Evolutionary conservation across 2,888 invertebrate genomes (phyloP).

Genomic region (Thereva unica): DNA sequence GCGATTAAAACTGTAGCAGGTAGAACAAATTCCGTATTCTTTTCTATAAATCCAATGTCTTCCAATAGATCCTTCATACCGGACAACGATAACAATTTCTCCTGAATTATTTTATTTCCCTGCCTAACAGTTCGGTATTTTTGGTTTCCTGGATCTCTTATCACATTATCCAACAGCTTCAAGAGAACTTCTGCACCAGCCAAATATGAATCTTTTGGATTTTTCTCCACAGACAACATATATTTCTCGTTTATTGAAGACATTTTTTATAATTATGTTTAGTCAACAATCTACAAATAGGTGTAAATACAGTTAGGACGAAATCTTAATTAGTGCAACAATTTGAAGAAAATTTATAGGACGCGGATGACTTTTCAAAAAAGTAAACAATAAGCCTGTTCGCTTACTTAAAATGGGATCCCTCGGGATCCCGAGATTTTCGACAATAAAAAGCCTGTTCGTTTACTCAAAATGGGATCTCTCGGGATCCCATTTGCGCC

Average conservation of each 20-base stretch:
- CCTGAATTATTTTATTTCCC: conserved; percentile 55
- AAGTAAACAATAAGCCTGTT: too few relatives aligned
- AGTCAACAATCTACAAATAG: too few relatives aligned
- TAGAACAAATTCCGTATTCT: conserved; percentile 48
- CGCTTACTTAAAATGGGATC: too few relatives aligned
- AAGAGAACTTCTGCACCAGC: conserved; percentile 55
- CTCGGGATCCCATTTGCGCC: too few relatives aligned
- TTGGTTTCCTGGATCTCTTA: conserved; percentile 53
- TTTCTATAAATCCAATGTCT: conserved; percentile 53
- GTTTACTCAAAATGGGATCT: too few relatives aligned
- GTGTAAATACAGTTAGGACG: too few relatives aligned
- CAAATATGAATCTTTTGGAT: conserved; percentile 51
- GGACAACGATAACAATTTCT: conserved; percentile 50
- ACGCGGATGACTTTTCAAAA: too few relatives aligned
- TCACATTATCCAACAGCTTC: conserved; percentile 54
- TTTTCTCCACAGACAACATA: conserved; percentile 43
- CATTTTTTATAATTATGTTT: conserved; percentile 19
- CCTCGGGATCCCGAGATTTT: too few relatives aligned
- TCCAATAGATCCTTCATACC: conserved; percentile 52
- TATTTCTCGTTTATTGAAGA: conserved; percentile 33
- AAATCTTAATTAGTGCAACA: too few relatives aligned
- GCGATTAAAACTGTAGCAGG: conserved; percentile 51
- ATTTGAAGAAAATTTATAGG: too few relatives aligned
- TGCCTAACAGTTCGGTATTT: conserved; percentile 55
- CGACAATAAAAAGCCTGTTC: too few relatives aligned